Conservation (phyloP, 2,888 invertebrate genomes). For the Tineola bisselliella region DNA sequence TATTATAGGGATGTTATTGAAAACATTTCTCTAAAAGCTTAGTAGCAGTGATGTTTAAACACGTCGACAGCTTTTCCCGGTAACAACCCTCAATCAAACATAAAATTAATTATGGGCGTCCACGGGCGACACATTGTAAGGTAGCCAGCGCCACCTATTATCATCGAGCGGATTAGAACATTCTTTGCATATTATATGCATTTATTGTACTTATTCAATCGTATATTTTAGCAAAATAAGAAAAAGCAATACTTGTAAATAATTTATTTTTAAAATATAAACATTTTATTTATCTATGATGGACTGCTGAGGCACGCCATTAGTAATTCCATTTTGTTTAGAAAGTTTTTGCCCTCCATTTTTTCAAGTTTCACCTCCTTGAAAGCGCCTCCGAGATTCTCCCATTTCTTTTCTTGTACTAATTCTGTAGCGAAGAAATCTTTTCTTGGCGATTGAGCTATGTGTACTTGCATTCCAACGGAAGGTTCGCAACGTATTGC, state of each 20-base stretch:
- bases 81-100: too few species aligned
- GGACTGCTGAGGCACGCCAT: slow-evolving; percentile 90
- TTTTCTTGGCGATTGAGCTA: slow-evolving; percentile 87
- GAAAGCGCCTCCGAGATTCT: slow-evolving; percentile 91
- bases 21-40: too few species aligned
- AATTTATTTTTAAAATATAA: slow-evolving; percentile 21
- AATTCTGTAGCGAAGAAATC: slow-evolving; percentile 88
- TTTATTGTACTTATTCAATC: too few species aligned
- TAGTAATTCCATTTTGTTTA: slow-evolving; percentile 95
- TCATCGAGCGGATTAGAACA: too few species aligned
- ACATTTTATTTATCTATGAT: slow-evolving; percentile 44
- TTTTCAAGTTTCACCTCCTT: slow-evolving; percentile 90
- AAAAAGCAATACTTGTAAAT: slow-evolving; percentile 19
- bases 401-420: slow-evolving; percentile 93
- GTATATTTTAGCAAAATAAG: too few species aligned
- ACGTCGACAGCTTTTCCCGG: too few species aligned
- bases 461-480: slow-evolving; percentile 88
- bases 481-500: slow-evolving; percentile 91
- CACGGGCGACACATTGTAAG: too few species aligned
- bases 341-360: slow-evolving; percentile 95
- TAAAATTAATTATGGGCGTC: too few species aligned
- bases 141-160: too few species aligned
- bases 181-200: too few species aligned
- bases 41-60: too few species aligned
- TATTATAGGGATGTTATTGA: too few species aligned